Conservation (phyloP, 2,113 vertebrate species). For the Alexandromys fortis region DNA sequence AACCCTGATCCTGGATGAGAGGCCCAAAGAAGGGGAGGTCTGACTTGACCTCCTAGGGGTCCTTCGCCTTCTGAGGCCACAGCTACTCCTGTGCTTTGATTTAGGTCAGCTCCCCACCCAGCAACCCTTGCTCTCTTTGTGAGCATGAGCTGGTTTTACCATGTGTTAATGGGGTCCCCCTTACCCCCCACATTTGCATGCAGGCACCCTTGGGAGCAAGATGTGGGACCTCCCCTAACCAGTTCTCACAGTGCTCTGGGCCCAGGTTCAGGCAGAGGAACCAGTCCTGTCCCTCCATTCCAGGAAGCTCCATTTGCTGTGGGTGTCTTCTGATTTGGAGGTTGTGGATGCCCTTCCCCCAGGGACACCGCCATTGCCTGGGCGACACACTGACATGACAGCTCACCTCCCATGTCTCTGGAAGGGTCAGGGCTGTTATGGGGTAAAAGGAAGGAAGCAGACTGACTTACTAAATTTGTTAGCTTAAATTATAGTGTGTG, state of each 20-base stretch:
- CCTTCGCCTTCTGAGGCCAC: background rate
- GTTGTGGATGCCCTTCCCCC: background rate
- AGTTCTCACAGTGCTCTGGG: background rate
- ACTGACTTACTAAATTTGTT: background rate
- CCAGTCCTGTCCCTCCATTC: background rate
- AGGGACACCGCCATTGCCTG: background rate
- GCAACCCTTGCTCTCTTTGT: slow-evolving; percentile 60
- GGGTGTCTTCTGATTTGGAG: background rate
- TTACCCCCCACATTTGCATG: slow-evolving; percentile 79
- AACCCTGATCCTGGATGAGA: background rate
- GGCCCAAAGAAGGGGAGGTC: background rate
- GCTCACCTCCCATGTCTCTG: background rate
- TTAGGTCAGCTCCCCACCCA: background rate
- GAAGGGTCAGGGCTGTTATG: background rate
- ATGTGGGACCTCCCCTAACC: slow-evolving; percentile 55
- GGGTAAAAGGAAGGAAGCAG: background rate
- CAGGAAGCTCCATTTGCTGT: too few species aligned
- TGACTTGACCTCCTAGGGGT: too few species aligned
- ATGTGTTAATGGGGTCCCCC: background rate
- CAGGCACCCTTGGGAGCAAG: slow-evolving; percentile 64
- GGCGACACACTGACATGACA: background rate
- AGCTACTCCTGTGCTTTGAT: background rate
- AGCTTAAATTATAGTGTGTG: background rate
- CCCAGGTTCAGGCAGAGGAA: background rate
- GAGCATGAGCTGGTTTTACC: slow-evolving; percentile 34